Evolutionary conservation across 2,113 vertebrate species (phyloP).

Genomic region (Nesoenas mayeri): DNA sequence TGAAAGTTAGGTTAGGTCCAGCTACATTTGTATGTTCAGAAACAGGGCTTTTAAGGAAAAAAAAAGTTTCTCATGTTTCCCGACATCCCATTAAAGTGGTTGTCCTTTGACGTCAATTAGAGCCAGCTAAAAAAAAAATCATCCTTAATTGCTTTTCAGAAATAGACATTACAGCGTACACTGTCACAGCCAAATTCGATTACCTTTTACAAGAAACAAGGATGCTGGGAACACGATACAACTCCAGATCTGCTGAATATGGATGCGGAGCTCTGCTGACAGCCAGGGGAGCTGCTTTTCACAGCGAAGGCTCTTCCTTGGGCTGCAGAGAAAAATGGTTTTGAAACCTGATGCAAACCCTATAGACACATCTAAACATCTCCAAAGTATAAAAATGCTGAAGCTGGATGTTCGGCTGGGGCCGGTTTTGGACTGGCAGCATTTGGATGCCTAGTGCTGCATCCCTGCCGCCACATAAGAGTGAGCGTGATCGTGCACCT

Average conservation of each 20-base stretch:
- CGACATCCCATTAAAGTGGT: constrained; percentile 14
- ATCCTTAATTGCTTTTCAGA: constrained; percentile 53
- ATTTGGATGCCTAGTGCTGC: background rate
- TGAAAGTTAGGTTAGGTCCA: background rate
- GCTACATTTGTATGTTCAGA: constrained; percentile 1
- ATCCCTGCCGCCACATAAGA: background rate
- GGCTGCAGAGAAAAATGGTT: background rate
- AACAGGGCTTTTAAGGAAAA: background rate
- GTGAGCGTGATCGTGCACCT: background rate
- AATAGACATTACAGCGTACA: constrained; percentile 8
- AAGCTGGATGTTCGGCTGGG: background rate
- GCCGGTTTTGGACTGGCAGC: background rate
- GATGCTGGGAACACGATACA: constrained; percentile 3
- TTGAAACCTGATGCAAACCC: background rate
- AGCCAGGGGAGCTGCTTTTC: background rate
- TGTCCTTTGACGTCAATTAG: constrained; percentile 39
- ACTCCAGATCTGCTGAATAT: background rate
- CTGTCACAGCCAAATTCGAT: background rate
- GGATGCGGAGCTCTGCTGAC: background rate
- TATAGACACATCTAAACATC: background rate
- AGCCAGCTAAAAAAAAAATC: constrained; percentile 2
- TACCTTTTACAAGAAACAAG: constrained; percentile 47
- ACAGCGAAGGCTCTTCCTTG: background rate
- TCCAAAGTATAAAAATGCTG: background rate
- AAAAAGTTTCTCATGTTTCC: constrained; percentile 2